Evolutionary conservation across 2,113 vertebrate species (phyloP).

Genomic region (Shinisaurus crocodilurus): DNA sequence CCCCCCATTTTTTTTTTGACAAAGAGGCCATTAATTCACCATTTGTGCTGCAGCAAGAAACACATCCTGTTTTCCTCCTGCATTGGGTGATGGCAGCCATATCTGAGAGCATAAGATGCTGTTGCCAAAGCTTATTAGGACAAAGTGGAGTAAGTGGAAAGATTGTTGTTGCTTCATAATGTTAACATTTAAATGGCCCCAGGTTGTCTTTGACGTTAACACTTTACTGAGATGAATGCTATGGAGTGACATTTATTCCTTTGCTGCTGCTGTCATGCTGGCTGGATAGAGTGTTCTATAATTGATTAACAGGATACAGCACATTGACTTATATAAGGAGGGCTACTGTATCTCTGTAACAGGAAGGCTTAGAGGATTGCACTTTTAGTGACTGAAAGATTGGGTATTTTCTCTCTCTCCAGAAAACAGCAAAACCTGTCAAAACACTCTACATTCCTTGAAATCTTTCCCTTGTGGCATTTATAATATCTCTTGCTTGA

Average conservation of each 20-base stretch:
- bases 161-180: constrained; percentile 40
- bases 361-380: constrained; percentile 49
- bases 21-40: neutral
- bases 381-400: constrained; percentile 53
- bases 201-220: constrained; percentile 41
- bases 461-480: constrained; percentile 1
- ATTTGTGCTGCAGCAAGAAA: neutral
- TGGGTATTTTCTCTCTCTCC: neutral
- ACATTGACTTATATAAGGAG: constrained; percentile 58
- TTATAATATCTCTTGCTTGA: constrained; percentile 45
- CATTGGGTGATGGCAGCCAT: neutral
- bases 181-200: constrained; percentile 61
- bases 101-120: neutral
- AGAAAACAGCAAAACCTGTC: constrained; percentile 50
- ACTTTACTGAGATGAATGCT: constrained; percentile 58
- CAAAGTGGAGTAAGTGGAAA: constrained; percentile 2
- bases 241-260: constrained; percentile 57
- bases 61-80: neutral
- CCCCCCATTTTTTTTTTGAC: neutral
- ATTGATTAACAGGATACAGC: constrained; percentile 68
- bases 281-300: constrained; percentile 48
- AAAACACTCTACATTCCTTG: constrained; percentile 39
- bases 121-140: neutral
- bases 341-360: constrained; percentile 59
- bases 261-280: constrained; percentile 20